Evolutionary conservation across 2,888 invertebrate genomes (phyloP).

Genomic region (Drosophila pegasa): DNA sequence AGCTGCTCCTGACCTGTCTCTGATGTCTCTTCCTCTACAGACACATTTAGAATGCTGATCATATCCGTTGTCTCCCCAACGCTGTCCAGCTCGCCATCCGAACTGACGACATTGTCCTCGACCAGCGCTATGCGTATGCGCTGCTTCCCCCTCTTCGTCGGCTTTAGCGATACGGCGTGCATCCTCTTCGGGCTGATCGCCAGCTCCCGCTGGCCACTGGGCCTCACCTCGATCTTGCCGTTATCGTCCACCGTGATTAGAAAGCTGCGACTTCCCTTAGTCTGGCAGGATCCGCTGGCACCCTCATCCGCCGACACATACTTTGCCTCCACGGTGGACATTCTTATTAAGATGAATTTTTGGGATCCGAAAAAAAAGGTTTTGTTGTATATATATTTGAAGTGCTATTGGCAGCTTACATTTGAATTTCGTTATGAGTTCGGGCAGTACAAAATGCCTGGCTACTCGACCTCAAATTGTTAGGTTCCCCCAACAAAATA

Average conservation of each 20-base stretch:
- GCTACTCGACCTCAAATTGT: background rate
- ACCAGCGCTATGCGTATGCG: conserved; percentile 30
- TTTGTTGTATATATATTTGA: conserved; percentile 5
- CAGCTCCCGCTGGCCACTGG: background rate
- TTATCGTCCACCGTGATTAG: conserved; percentile 46
- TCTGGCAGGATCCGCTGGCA: background rate
- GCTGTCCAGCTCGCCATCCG: conserved; percentile 25
- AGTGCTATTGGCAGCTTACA: conserved; percentile 16
- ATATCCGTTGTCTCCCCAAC: background rate
- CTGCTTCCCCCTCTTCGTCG: conserved; percentile 14
- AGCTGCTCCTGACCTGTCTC: no score
- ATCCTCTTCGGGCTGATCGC: background rate
- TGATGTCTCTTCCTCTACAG: no score
- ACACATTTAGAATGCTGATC: background rate
- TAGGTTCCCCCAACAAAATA: conserved; percentile 1
- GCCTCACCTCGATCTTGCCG: conserved; percentile 47
- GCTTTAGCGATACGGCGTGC: background rate
- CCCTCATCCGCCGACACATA: conserved; percentile 1
- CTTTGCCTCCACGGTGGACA: conserved; percentile 26
- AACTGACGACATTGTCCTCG: conserved; percentile 37
- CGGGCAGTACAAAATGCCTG: background rate
- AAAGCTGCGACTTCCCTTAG: conserved; percentile 38
- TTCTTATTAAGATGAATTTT: conserved; percentile 12
- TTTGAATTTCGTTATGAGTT: conserved; percentile 6
- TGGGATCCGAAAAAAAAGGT: conserved; percentile 41